phyloP scores from a whole-genome alignment of 2,113 vertebrate species.

The Daubentonia madagascariensis region DNA sequence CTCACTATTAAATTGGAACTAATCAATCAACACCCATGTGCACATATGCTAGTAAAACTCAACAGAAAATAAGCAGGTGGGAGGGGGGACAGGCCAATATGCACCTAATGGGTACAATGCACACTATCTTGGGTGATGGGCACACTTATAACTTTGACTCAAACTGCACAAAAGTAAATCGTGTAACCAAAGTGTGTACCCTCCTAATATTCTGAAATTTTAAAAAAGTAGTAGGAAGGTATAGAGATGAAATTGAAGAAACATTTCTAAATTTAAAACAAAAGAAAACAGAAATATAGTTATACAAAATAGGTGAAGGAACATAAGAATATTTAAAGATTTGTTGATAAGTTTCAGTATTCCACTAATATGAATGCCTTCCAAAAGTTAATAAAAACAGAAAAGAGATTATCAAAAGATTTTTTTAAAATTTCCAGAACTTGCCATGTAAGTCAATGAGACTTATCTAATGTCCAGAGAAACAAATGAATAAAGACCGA shows the following conservation, averaged over 20 bases:
- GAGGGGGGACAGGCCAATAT: too few species aligned
- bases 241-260: background rate
- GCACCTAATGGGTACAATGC: too few species aligned
- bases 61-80: too few species aligned
- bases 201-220: background rate
- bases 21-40: too few species aligned
- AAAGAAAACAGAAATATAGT: background rate
- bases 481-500: background rate
- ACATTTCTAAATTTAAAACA: background rate
- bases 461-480: background rate
- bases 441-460: background rate
- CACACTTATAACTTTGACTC: too few species aligned
- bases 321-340: background rate
- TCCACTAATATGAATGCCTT: background rate
- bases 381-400: background rate
- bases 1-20: too few species aligned
- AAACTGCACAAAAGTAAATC: too few species aligned
- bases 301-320: background rate
- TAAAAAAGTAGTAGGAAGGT: background rate
- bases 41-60: too few species aligned
- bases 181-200: too few species aligned
- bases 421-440: background rate
- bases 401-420: background rate
- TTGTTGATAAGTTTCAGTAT: background rate
- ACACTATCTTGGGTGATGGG: too few species aligned